Conservation (phyloP, 2,797 vertebrate genomes). For the Sebastes taczanowskii region DNA sequence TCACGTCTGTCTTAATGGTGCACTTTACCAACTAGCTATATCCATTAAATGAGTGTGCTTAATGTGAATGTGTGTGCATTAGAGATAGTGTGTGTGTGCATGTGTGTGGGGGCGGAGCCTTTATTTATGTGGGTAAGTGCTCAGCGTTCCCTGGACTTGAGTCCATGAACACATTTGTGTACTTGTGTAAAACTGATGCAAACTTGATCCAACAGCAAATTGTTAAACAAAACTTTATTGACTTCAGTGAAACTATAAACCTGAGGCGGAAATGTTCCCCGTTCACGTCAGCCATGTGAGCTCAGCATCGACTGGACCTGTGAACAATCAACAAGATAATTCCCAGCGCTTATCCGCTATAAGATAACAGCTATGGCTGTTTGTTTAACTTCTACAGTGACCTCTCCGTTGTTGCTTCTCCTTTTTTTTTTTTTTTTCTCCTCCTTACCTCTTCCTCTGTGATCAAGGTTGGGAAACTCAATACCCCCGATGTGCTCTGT, state of each 20-base stretch:
- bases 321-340: constrained; percentile 71
- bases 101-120: not conserved
- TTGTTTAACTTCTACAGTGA: constrained; percentile 76
- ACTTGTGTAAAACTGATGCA: constrained; percentile 8
- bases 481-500: constrained; percentile 57
- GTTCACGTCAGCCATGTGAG: constrained; percentile 11
- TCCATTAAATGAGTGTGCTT: constrained; percentile 77
- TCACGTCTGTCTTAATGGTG: constrained; percentile 90
- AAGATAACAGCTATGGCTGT: constrained; percentile 77
- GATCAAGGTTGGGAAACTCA: constrained; percentile 73
- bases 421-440: not conserved
- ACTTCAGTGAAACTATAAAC: not conserved
- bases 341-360: constrained; percentile 71
- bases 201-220: constrained; percentile 10
- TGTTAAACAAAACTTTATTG: constrained; percentile 27
- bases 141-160: constrained; percentile 5
- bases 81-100: not conserved
- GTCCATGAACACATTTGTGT: constrained; percentile 15
- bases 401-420: constrained; percentile 55
- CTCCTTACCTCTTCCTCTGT: constrained; percentile 41
- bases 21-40: constrained; percentile 88
- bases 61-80: constrained; percentile 56
- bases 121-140: constrained; percentile 50
- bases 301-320: constrained; percentile 53
- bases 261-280: constrained; percentile 10